Conservation (phyloP, 2,797 vertebrate species). For the Merluccius polli region DNA sequence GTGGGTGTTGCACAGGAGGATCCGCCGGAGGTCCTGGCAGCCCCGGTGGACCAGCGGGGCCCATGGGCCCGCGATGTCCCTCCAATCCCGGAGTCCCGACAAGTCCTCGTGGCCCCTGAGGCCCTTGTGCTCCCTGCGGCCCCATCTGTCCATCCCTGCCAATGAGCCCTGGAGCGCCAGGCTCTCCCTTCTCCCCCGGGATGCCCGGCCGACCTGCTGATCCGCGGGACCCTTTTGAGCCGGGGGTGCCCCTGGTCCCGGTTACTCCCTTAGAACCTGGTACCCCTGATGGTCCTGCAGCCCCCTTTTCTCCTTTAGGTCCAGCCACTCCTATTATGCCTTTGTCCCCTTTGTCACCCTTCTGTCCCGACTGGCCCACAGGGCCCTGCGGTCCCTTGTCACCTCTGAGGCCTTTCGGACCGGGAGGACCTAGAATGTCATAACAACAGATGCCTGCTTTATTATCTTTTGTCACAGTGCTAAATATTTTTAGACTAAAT, state of each 20-base stretch:
- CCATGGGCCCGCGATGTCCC: slow-evolving; percentile 81
- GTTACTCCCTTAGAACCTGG: slow-evolving; percentile 82
- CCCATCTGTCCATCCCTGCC: slow-evolving; percentile 84
- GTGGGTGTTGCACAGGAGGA: slow-evolving; percentile 10
- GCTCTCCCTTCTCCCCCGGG: slow-evolving; percentile 85
- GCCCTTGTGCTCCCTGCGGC: slow-evolving; percentile 79
- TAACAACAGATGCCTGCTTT: slow-evolving; percentile 9
- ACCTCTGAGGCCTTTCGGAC: slow-evolving; percentile 89
- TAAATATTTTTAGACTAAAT: background rate
- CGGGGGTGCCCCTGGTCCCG: slow-evolving; percentile 82
- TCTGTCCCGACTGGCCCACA: slow-evolving; percentile 81
- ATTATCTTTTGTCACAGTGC: background rate
- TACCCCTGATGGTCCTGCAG: slow-evolving; percentile 74
- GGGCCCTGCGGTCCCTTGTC: slow-evolving; percentile 89
- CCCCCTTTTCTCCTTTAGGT: slow-evolving; percentile 84
- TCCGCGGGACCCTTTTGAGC: slow-evolving; percentile 89
- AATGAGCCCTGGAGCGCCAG: slow-evolving; percentile 77
- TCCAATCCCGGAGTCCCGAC: slow-evolving; percentile 81
- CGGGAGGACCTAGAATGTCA: slow-evolving; percentile 84
- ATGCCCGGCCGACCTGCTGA: slow-evolving; percentile 85
- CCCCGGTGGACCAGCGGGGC: slow-evolving; percentile 83
- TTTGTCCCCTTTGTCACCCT: slow-evolving; percentile 92
- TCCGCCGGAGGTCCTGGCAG: slow-evolving; percentile 73
- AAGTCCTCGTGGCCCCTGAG: slow-evolving; percentile 81
- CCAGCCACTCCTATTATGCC: slow-evolving; percentile 81